Percentiles rank a stretch among this genome's conserved stretches.
These are phyloP conservation scores for Osmoderma eremita DNA, from an alignment of 2,888 invertebrate genomes.

Conservation along the genomic window DNA sequence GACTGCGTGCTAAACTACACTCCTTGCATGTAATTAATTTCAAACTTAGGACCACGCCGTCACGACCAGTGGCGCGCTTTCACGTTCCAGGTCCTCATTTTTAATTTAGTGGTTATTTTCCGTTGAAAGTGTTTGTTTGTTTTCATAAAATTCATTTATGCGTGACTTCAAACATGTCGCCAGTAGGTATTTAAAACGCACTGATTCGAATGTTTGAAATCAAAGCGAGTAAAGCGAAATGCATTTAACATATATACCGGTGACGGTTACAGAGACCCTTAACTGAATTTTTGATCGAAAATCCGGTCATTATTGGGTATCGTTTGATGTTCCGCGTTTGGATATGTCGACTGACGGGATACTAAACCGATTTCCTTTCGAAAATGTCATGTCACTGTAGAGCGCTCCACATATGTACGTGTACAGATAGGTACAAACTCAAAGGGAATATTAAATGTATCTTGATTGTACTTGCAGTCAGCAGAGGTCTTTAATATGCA, in stretches of 20 bases:
- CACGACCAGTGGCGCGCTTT: too few relatives aligned
- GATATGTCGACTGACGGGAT: background rate
- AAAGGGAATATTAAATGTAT: slow-evolving; percentile 23
- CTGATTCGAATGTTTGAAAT: too few relatives aligned
- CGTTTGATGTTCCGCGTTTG: background rate
- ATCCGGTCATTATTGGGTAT: too few relatives aligned
- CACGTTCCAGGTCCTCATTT: too few relatives aligned
- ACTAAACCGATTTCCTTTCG: slow-evolving; percentile 2
- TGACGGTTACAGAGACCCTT: background rate
- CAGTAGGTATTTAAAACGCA: too few relatives aligned
- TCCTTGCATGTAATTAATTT: slow-evolving; percentile 18
- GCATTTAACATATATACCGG: too few relatives aligned
- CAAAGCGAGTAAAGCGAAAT: too few relatives aligned
- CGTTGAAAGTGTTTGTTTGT: too few relatives aligned
- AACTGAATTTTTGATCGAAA: background rate
- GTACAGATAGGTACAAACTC: background rate
- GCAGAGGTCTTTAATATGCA: slow-evolving; percentile 18
- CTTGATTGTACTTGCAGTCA: slow-evolving; percentile 14
- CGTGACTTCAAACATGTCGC: too few relatives aligned
- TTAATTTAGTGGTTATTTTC: too few relatives aligned
- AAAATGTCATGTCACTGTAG: background rate
- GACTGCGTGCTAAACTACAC: slow-evolving; percentile 21
- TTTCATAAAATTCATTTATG: too few relatives aligned
- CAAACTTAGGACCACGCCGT: slow-evolving; percentile 9
- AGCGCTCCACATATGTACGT: background rate